phyloP scores from a whole-genome alignment of 2,888 invertebrate species.

The Hoplodrina blanda region DNA sequence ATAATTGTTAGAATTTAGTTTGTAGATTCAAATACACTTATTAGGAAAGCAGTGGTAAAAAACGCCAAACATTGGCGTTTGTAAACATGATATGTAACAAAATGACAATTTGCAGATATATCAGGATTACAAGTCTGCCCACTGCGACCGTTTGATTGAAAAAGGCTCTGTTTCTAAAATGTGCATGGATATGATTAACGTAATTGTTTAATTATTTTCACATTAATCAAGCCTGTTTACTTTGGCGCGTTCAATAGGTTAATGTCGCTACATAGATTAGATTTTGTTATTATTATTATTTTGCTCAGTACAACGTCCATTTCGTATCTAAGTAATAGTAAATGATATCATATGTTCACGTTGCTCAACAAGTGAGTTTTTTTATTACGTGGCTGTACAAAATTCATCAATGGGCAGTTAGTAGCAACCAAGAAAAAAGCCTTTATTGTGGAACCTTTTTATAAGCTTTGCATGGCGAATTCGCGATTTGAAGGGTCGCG shows the following conservation, averaged over 20 bases:
- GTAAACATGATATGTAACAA: slow-evolving; percentile 21
- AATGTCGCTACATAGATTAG: slow-evolving; percentile 58
- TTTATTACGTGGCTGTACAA: slow-evolving; percentile 1
- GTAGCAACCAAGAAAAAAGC: not conserved
- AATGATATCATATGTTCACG: slow-evolving; percentile 29
- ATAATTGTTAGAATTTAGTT: slow-evolving; percentile 24
- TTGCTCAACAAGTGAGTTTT: slow-evolving; percentile 36
- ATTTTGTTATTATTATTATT: slow-evolving; percentile 52
- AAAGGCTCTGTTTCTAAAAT: slow-evolving; percentile 78
- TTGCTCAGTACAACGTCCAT: slow-evolving; percentile 42
- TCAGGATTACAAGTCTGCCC: slow-evolving; percentile 84
- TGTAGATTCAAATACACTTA: slow-evolving; percentile 39
- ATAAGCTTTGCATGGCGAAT: not conserved
- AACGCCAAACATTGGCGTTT: slow-evolving; percentile 3
- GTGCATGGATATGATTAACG: slow-evolving; percentile 83
- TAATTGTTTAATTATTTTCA: slow-evolving; percentile 69
- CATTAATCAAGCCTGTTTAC: slow-evolving; percentile 48
- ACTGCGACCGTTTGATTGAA: slow-evolving; percentile 83
- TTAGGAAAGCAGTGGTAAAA: slow-evolving; percentile 41
- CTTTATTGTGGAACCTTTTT: not conserved
- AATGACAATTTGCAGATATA: slow-evolving; percentile 81
- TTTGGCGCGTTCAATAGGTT: slow-evolving; percentile 61
- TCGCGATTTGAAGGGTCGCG: not conserved
- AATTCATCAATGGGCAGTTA: not conserved
- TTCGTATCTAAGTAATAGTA: slow-evolving; percentile 28